These are phyloP conservation scores for Lasius fuliginosus DNA, from an alignment of 2,888 invertebrate genomes.

Conservation along the genomic window DNA sequence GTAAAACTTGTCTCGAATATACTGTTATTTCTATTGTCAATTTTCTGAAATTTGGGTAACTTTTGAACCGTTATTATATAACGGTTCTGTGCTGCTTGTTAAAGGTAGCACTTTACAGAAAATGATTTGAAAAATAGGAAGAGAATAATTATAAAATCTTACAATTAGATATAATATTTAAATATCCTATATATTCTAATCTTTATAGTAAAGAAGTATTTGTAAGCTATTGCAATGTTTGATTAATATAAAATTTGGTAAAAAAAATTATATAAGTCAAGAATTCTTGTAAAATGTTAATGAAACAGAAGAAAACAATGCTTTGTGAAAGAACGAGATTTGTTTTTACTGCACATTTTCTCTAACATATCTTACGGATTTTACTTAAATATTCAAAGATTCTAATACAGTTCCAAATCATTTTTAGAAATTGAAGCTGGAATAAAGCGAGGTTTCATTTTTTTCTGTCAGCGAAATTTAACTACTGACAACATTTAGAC, in stretches of 20 bases:
- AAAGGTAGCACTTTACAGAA: background rate
- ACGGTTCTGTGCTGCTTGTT: background rate
- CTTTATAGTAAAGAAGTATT: background rate
- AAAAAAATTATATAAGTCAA: too few relatives aligned
- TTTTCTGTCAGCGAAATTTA: background rate
- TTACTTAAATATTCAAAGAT: background rate
- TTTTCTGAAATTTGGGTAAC: background rate
- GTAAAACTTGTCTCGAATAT: conserved; percentile 2
- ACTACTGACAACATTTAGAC: conserved; percentile 60
- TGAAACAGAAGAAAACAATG: background rate
- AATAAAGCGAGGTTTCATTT: background rate
- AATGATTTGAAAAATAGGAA: background rate
- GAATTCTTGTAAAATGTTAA: background rate
- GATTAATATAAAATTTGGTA: background rate
- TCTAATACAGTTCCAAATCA: background rate
- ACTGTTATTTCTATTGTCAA: background rate
- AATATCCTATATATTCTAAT: background rate
- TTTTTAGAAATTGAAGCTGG: background rate
- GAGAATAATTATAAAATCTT: background rate
- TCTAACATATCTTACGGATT: background rate
- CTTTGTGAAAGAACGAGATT: background rate
- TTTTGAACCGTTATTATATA: background rate
- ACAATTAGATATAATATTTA: background rate
- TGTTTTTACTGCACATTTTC: background rate
- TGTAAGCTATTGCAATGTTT: background rate